Conservation (phyloP, 2,888 invertebrate genomes). For the Linnaemya vulpina region DNA sequence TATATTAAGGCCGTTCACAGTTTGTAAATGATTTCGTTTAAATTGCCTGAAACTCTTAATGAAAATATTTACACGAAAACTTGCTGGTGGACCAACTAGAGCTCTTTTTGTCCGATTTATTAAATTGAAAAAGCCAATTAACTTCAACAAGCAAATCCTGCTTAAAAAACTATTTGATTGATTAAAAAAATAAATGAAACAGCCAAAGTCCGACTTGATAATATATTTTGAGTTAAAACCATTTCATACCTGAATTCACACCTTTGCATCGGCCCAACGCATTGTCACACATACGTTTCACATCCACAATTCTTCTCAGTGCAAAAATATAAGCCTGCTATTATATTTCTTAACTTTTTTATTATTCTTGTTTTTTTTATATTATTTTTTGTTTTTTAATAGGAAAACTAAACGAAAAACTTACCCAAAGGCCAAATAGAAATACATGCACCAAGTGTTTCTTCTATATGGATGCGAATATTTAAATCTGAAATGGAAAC, state of each 20-base stretch:
- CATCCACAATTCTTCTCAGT: neutral
- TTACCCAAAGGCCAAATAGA: constrained; percentile 50
- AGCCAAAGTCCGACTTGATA: no score
- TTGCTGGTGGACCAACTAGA: no score
- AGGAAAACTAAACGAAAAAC: constrained; percentile 50
- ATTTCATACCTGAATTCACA: neutral
- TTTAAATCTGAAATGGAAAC: constrained; percentile 16
- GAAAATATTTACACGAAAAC: no score
- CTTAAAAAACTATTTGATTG: no score
- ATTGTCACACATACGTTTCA: neutral
- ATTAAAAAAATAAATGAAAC: no score
- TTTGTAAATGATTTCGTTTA: no score
- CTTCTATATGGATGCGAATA: neutral
- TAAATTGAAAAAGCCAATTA: no score
- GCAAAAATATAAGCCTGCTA: constrained; percentile 11
- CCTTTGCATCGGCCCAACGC: neutral
- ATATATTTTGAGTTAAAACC: no score
- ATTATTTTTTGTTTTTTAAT: neutral
- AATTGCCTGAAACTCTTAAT: no score
- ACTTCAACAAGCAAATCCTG: no score
- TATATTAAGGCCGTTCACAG: no score
- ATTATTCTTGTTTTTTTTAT: neutral
- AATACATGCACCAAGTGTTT: constrained; percentile 29
- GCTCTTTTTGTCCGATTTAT: no score
- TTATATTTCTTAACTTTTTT: neutral